These are phyloP conservation scores for Platichthys stellatus DNA, from an alignment of 2,113 vertebrate genomes.

Conservation along the genomic window DNA sequence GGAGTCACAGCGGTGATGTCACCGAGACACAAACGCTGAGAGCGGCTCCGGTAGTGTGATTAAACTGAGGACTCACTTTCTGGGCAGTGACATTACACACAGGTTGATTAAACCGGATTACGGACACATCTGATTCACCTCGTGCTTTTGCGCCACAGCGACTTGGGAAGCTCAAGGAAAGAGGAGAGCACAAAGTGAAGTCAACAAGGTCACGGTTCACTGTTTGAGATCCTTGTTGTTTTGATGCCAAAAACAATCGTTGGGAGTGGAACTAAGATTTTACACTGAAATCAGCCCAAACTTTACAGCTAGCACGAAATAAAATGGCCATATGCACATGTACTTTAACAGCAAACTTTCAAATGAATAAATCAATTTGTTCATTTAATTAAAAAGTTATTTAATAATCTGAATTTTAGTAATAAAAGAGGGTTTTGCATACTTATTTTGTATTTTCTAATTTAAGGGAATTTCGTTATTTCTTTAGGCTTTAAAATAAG, in stretches of 20 bases:
- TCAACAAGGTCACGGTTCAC: conserved; percentile 22
- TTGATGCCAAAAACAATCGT: background rate
- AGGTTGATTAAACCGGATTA: conserved; percentile 41
- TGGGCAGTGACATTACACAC: conserved; percentile 28
- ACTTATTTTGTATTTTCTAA: no score
- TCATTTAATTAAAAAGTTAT: no score
- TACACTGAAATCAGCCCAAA: background rate
- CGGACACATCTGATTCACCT: conserved; percentile 43
- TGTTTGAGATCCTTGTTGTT: conserved; percentile 2
- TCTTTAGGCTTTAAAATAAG: no score
- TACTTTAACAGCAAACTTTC: background rate
- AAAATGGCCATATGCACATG: background rate
- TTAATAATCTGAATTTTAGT: no score
- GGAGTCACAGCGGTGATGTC: background rate
- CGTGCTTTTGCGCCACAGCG: background rate
- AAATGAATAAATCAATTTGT: background rate
- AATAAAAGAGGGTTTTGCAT: no score
- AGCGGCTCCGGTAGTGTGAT: background rate
- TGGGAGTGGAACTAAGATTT: background rate
- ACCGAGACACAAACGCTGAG: background rate
- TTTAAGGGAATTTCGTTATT: no score
- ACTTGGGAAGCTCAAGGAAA: background rate
- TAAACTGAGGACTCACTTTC: background rate
- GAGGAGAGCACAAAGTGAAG: conserved; percentile 8
- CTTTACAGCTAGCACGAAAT: background rate